These are phyloP conservation scores for Galleria mellonella DNA, from an alignment of 1,140 invertebrate genomes.

Conservation along the genomic window DNA sequence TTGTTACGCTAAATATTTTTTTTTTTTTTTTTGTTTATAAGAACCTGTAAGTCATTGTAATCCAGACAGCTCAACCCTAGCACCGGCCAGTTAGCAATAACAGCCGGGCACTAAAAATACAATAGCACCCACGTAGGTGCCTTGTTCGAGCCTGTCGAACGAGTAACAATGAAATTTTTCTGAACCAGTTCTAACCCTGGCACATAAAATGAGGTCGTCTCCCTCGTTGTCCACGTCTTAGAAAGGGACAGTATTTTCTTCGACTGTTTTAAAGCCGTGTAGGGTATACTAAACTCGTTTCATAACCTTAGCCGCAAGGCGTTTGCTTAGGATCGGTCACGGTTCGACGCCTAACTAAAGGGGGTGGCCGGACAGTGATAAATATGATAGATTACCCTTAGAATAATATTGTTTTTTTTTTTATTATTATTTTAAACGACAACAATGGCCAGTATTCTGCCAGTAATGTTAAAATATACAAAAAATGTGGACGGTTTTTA, in stretches of 20 bases:
- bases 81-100: not conserved
- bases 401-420: conserved; percentile 7
- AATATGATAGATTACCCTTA: conserved; percentile 18
- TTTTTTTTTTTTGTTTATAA: too few species aligned
- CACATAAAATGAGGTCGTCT: not conserved
- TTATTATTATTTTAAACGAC: not conserved
- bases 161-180: conserved; percentile 4
- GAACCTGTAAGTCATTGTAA: too few species aligned
- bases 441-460: too few species aligned
- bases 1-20: too few species aligned
- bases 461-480: too few species aligned
- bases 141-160: conserved; percentile 10
- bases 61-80: not conserved
- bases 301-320: conserved; percentile 15
- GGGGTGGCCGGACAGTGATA: conserved; percentile 26
- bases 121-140: conserved; percentile 11
- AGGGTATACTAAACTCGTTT: conserved; percentile 9
- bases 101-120: conserved; percentile 10
- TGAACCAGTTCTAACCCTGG: conserved; percentile 6
- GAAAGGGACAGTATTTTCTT: not conserved
- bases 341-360: conserved; percentile 34
- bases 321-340: conserved; percentile 25
- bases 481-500: too few species aligned
- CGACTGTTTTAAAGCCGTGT: not conserved
- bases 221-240: not conserved